Evolutionary conservation across 2,797 vertebrate species (phyloP).

Genomic region (Numenius phaeopus): DNA sequence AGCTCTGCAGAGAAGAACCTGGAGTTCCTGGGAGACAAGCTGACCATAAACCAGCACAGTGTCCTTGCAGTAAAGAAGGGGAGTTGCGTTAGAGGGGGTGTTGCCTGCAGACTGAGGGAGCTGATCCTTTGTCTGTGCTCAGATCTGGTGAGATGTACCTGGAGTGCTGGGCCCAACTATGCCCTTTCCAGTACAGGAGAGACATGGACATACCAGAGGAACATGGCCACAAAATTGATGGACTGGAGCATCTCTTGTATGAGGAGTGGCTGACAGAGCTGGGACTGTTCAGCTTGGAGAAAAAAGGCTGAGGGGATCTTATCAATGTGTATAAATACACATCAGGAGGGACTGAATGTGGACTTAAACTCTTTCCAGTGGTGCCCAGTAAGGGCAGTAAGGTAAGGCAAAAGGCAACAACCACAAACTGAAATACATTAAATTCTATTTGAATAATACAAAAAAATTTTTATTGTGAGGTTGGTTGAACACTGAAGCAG

Average conservation of each 20-base stretch:
- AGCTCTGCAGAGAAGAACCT: neutral
- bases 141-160: neutral
- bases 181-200: neutral
- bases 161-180: neutral
- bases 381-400: too few species aligned
- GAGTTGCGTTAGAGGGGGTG: neutral
- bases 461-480: neutral
- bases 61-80: neutral
- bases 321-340: neutral
- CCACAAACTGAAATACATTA: neutral
- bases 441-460: neutral
- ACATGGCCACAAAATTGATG: neutral
- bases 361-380: neutral
- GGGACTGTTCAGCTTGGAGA: neutral
- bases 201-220: neutral
- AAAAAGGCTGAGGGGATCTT: neutral
- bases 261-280: neutral
- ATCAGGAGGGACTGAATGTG: fast-evolving
- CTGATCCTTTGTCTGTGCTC: neutral
- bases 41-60: fast-evolving
- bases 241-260: fast-evolving
- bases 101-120: neutral
- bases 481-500: neutral
- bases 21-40: neutral
- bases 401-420: neutral